These are phyloP conservation scores for Machimus rusticus DNA, from an alignment of 2,888 invertebrate species.

Conservation along the genomic window DNA sequence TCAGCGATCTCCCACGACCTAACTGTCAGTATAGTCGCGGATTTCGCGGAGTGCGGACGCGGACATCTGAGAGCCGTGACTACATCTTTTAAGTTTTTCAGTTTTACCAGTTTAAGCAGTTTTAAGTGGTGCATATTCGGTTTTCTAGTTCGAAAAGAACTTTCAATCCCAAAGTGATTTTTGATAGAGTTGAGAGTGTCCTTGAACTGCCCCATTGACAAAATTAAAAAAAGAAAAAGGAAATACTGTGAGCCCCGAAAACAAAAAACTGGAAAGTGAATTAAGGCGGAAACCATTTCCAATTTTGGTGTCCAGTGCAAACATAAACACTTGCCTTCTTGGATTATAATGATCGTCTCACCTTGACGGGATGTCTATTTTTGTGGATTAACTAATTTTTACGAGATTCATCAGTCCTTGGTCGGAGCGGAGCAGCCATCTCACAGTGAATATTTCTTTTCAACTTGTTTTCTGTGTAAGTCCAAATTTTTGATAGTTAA, in stretches of 20 bases:
- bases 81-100: background rate
- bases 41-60: conserved; percentile 48
- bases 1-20: conserved; percentile 46
- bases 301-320: conserved; percentile 14
- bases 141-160: background rate
- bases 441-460: background rate
- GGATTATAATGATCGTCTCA: conserved; percentile 39
- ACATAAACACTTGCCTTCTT: conserved; percentile 17
- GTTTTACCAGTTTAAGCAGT: background rate
- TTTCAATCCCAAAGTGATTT: background rate
- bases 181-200: background rate
- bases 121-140: background rate
- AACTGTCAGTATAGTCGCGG: conserved; percentile 46
- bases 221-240: background rate
- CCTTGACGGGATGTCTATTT: conserved; percentile 46
- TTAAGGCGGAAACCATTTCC: conserved; percentile 25
- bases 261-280: conserved; percentile 17
- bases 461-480: background rate
- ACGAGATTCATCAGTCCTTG: conserved; percentile 30
- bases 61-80: conserved; percentile 3
- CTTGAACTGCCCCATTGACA: background rate
- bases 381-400: conserved; percentile 46
- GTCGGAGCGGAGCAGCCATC: background rate
- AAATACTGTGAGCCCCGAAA: background rate
- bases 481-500: background rate